A percentile compares a stretch with the other conserved stretches of the same genome.
phyloP scores from a whole-genome alignment of 2,113 vertebrate species.

The Mandrillus leucophaeus region DNA sequence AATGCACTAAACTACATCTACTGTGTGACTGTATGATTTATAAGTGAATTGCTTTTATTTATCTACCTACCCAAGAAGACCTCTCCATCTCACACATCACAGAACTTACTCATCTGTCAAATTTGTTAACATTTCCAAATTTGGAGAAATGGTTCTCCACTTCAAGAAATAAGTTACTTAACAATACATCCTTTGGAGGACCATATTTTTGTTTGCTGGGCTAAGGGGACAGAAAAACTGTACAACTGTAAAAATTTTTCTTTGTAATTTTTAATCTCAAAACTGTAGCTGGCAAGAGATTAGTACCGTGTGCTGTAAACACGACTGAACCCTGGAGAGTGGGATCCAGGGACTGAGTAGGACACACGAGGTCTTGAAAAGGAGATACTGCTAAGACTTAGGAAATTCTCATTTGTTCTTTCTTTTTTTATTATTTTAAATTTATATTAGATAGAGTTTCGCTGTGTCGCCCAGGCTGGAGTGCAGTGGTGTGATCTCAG shows the following conservation, averaged over 20 bases:
- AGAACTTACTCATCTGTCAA: background rate
- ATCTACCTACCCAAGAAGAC: background rate
- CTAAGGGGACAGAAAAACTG: background rate
- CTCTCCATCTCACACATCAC: background rate
- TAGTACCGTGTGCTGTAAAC: background rate
- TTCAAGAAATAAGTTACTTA: background rate
- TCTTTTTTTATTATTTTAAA: background rate
- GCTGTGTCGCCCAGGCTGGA: too few species aligned
- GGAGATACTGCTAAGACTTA: background rate
- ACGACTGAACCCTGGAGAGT: background rate
- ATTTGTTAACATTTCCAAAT: slow-evolving; percentile 12
- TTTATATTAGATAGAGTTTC: too few species aligned
- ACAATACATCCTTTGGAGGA: background rate
- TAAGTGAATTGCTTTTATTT: background rate
- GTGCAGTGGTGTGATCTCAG: too few species aligned
- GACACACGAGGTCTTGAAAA: background rate
- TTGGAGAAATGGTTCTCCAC: background rate
- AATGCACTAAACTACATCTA: background rate
- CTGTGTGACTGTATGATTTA: background rate
- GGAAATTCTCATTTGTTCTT: background rate
- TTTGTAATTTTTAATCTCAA: background rate
- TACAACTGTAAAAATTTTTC: background rate
- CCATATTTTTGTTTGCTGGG: background rate
- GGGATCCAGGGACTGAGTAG: background rate
- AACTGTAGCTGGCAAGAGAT: too few species aligned